A percentile compares a stretch with the other conserved stretches of the same genome.
These are phyloP conservation scores for Piliocolobus tephrosceles DNA, from an alignment of 2,113 vertebrate species.

Conservation along the genomic window DNA sequence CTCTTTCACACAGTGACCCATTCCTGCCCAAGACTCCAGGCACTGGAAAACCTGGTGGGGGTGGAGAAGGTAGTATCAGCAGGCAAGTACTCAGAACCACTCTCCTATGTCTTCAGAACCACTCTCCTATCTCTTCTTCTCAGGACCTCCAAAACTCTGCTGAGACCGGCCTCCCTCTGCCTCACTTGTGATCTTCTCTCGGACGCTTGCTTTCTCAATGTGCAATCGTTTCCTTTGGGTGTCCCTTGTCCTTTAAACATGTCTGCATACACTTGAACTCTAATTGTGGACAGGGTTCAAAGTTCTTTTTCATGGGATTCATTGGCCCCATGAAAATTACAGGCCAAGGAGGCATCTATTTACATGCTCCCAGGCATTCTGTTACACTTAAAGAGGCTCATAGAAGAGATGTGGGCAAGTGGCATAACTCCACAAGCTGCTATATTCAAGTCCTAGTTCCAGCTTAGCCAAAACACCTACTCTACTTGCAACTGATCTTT, in stretches of 20 bases:
- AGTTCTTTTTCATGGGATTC: background rate
- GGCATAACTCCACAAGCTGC: background rate
- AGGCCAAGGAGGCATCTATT: background rate
- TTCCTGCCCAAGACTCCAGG: background rate
- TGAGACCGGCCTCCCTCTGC: background rate
- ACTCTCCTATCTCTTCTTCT: background rate
- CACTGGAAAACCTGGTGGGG: background rate
- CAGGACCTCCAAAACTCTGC: background rate
- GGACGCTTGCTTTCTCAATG: background rate
- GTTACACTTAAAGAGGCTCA: background rate
- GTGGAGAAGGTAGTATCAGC: background rate
- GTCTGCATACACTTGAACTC: background rate
- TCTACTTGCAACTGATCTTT: slow-evolving; percentile 7
- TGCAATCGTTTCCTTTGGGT: background rate
- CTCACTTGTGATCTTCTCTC: background rate
- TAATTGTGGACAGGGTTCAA: background rate
- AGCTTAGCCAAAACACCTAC: background rate
- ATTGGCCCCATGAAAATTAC: background rate
- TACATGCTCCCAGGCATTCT: background rate
- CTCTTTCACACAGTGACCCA: background rate
- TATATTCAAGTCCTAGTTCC: background rate
- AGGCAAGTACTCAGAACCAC: background rate
- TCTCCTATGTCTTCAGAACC: background rate
- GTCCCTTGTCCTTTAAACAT: background rate
- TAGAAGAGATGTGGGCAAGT: background rate